Evolutionary conservation across 2,797 vertebrate genomes (phyloP).

Genomic region (Coendou prehensilis): DNA sequence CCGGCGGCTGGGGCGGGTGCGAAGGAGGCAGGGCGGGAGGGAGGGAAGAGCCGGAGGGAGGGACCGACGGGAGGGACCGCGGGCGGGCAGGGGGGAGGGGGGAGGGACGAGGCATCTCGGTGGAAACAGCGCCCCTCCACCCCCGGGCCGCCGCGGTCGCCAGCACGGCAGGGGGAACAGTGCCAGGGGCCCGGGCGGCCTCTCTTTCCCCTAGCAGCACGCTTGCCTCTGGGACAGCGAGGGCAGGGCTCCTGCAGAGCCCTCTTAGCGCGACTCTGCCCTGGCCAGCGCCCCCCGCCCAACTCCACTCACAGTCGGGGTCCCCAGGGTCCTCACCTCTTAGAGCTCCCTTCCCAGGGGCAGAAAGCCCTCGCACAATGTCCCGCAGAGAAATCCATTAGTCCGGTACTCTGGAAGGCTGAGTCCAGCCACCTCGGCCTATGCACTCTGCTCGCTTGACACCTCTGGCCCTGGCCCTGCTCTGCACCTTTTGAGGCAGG

Average conservation of each 20-base stretch:
- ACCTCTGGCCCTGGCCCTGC: neutral
- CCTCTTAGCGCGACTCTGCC: neutral
- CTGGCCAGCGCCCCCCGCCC: neutral
- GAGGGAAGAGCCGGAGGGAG: conserved; percentile 81
- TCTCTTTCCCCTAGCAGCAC: conserved; percentile 42
- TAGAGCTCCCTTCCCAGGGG: neutral
- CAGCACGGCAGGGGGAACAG: conserved; percentile 73
- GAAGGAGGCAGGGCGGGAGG: conserved; percentile 80
- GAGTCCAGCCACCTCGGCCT: neutral
- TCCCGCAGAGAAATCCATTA: neutral
- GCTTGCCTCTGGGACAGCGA: neutral
- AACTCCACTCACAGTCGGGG: neutral
- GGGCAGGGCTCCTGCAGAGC: neutral
- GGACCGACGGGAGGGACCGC: conserved; percentile 81
- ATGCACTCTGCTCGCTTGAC: neutral
- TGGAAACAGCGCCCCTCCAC: conserved; percentile 83
- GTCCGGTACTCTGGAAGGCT: neutral
- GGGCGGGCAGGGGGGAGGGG: conserved; percentile 58
- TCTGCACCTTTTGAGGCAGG: neutral
- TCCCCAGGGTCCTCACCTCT: neutral
- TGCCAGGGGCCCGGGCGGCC: conserved; percentile 73
- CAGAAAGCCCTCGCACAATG: neutral
- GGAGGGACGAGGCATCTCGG: conserved; percentile 70
- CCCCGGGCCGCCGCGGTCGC: conserved; percentile 75
- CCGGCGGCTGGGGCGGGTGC: conserved; percentile 80